These are phyloP conservation scores for Anthopleura sola DNA, from an alignment of 64 coral and sea anemone genomes.

Conservation along the genomic window DNA sequence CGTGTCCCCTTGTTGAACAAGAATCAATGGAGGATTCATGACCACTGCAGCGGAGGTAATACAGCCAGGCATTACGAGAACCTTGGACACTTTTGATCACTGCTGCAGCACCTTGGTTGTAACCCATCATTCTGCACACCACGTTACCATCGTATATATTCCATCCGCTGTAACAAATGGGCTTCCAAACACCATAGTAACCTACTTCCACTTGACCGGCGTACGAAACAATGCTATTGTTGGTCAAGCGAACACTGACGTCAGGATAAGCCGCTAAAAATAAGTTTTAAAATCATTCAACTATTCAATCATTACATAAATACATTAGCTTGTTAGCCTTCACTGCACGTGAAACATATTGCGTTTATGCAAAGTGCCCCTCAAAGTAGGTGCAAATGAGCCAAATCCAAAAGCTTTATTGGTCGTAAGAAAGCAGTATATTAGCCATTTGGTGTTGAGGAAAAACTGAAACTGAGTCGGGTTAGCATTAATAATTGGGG, in stretches of 20 bases:
- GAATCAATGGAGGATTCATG: neutral
- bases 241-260: neutral
- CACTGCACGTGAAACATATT: no score
- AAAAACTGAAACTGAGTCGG: no score
- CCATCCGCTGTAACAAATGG: neutral
- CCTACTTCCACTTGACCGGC: neutral
- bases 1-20: neutral
- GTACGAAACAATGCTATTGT: neutral
- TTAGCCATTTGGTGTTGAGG: no score
- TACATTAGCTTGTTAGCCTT: neutral
- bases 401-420: no score
- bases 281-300: neutral
- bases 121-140: neutral
- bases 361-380: no score
- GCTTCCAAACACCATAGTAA: slow-evolving; percentile 1
- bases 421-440: no score
- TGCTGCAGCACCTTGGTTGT: neutral
- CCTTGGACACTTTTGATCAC: neutral
- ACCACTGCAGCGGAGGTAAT: neutral
- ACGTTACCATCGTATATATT: neutral
- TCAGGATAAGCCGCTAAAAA: neutral
- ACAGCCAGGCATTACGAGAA: neutral
- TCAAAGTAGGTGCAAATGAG: no score
- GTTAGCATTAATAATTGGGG: no score
- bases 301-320: neutral